phyloP scores from a whole-genome alignment of 1,140 invertebrate genomes.

The Drosophila pseudoananassae region DNA sequence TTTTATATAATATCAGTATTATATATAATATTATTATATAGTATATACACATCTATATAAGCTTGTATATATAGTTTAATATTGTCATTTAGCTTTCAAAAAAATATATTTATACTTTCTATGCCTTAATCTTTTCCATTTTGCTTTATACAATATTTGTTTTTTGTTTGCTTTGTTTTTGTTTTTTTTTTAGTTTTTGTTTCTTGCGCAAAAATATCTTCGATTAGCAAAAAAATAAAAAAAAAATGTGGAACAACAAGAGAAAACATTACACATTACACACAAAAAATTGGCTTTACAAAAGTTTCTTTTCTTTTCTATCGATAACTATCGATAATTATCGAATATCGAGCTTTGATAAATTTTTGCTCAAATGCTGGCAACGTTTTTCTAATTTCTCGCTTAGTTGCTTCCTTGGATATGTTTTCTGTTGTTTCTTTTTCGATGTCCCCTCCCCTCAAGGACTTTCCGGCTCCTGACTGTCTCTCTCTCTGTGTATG shows the following conservation, averaged over 20 bases:
- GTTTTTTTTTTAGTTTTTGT: background rate
- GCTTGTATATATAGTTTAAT: slow-evolving; percentile 66
- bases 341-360: background rate
- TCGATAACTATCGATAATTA: background rate
- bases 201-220: slow-evolving; percentile 46
- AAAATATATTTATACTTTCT: slow-evolving; percentile 63
- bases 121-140: slow-evolving; percentile 54
- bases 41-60: too few species aligned
- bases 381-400: slow-evolving; percentile 63
- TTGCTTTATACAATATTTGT: slow-evolving; percentile 39
- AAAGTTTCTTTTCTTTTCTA: slow-evolving; percentile 31
- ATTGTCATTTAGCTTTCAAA: slow-evolving; percentile 80
- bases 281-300: slow-evolving; percentile 51
- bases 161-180: background rate
- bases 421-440: slow-evolving; percentile 24
- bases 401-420: slow-evolving; percentile 70
- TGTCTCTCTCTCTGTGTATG: slow-evolving; percentile 9
- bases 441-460: slow-evolving; percentile 45
- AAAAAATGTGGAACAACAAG: slow-evolving; percentile 2
- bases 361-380: background rate
- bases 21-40: too few species aligned
- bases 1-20: slow-evolving; percentile 1
- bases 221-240: slow-evolving; percentile 38
- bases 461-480: slow-evolving; percentile 14
- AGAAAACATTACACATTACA: slow-evolving; percentile 18